Evolutionary conservation across 2,797 vertebrate species (phyloP).

Genomic region (Sardinella longiceps): DNA sequence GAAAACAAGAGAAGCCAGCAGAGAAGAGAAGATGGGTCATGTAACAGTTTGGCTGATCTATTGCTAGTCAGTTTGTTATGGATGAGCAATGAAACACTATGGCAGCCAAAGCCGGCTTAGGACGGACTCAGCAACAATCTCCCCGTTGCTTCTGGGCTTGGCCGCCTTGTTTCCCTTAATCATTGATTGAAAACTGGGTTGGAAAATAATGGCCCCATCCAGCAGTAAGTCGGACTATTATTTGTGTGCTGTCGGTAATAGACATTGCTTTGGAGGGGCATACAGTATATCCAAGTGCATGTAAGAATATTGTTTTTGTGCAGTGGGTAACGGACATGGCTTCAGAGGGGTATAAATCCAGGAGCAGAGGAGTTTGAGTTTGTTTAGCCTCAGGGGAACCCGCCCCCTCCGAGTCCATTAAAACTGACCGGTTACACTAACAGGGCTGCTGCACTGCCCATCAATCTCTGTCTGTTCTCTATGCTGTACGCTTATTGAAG

Average conservation of each 20-base stretch:
- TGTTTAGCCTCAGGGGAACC: not conserved
- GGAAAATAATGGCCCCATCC: not conserved
- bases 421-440: not conserved
- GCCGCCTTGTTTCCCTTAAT: not conserved
- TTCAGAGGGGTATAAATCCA: not conserved
- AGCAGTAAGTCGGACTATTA: not conserved
- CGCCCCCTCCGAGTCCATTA: not conserved
- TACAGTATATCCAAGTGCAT: not conserved
- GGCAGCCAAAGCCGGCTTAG: not conserved
- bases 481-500: not conserved
- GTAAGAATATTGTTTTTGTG: not conserved
- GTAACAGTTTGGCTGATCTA: slow-evolving; percentile 9
- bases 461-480: not conserved
- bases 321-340: not conserved
- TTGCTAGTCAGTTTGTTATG: not conserved
- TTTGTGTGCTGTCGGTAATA: not conserved
- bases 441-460: not conserved
- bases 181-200: not conserved
- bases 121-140: not conserved
- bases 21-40: not conserved
- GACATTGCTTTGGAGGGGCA: not conserved
- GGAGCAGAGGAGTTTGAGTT: slow-evolving; percentile 8
- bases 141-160: not conserved
- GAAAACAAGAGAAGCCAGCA: not conserved
- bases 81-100: not conserved